Percentiles rank a stretch among this genome's conserved stretches.
Conservation (phyloP, 2,113 vertebrate species). For the Poecile atricapillus region DNA sequence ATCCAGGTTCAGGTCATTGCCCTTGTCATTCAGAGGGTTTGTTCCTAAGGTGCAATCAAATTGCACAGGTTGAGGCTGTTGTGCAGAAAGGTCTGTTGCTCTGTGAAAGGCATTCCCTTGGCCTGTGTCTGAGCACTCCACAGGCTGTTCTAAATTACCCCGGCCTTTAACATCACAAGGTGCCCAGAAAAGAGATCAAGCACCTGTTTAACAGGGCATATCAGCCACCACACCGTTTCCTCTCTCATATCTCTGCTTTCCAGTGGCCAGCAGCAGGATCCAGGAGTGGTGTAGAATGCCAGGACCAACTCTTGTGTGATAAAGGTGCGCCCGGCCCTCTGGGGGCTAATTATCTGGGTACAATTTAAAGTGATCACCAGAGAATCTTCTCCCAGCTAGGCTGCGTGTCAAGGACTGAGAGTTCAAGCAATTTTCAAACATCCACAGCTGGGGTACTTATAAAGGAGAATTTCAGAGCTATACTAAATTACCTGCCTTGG, state of each 20-base stretch:
- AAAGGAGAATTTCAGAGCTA: neutral
- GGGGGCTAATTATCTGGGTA: neutral
- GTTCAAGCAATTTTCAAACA: neutral
- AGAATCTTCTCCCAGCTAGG: neutral
- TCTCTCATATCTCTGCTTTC: neutral
- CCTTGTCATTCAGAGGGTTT: neutral
- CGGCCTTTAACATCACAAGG: neutral
- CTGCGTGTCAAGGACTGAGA: neutral
- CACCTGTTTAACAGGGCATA: neutral
- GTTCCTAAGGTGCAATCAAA: neutral
- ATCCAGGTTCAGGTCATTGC: neutral
- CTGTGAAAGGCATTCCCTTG: neutral
- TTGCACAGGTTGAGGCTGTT: neutral
- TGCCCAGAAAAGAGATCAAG: neutral
- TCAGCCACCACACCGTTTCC: neutral
- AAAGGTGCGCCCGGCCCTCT: neutral
- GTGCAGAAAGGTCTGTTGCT: neutral
- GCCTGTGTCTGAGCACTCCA: neutral
- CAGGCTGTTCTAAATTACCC: neutral
- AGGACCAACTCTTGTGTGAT: neutral
- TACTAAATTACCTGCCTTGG: slow-evolving; percentile 20
- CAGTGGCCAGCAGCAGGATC: neutral
- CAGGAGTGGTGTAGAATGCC: neutral
- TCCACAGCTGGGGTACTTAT: neutral
- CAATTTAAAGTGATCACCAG: neutral